A percentile compares a stretch with the other conserved stretches of the same genome.
Evolutionary conservation across 2,797 vertebrate species (phyloP).

Genomic region (Microctenopoma lineatum): DNA sequence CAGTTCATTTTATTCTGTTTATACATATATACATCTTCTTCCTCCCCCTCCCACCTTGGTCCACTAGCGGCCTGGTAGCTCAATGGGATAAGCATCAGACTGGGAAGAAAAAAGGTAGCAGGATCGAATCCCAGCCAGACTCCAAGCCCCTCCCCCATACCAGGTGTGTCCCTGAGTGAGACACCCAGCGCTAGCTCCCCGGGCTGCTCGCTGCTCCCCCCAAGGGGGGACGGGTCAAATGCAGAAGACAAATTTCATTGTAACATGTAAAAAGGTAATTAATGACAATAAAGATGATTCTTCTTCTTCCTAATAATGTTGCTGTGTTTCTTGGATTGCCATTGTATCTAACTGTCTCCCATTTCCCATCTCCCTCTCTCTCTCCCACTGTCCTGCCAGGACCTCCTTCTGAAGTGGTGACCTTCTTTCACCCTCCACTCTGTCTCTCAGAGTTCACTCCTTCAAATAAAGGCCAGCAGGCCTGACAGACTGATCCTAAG

Average conservation of each 20-base stretch:
- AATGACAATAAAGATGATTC: no score
- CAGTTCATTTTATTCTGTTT: slow-evolving; percentile 12
- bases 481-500: slow-evolving; percentile 63
- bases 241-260: no score
- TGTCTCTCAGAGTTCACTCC: slow-evolving; percentile 63
- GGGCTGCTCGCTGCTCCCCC: no score
- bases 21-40: neutral
- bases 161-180: no score
- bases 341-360: slow-evolving; percentile 67
- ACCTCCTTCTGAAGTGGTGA: slow-evolving; percentile 55
- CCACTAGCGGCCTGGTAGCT: neutral
- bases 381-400: slow-evolving; percentile 37
- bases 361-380: slow-evolving; percentile 32
- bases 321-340: slow-evolving; percentile 42
- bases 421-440: slow-evolving; percentile 63
- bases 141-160: no score
- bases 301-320: slow-evolving; percentile 8
- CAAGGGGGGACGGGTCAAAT: no score
- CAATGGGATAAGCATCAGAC: no score
- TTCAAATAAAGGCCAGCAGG: slow-evolving; percentile 63
- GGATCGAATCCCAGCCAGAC: no score
- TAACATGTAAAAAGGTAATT: no score
- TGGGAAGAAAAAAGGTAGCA: no score
- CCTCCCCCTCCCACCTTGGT: neutral
- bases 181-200: no score